Evolutionary conservation across 1,140 invertebrate species (phyloP).

Genomic region (Neoseiulus cucumeris): DNA sequence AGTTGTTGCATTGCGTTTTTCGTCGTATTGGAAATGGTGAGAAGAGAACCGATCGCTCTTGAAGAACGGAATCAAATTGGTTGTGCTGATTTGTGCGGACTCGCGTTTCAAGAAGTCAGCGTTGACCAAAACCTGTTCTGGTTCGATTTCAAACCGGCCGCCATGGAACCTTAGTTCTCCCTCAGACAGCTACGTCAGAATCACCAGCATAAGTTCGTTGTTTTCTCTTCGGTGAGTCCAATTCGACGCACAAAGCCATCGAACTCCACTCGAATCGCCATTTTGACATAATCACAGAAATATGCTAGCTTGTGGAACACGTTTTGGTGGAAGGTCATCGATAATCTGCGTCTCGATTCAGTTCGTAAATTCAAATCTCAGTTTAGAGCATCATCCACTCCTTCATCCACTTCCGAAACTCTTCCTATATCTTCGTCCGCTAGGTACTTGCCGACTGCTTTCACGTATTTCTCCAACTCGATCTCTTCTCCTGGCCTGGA

Average conservation of each 20-base stretch:
- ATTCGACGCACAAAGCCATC: slow-evolving; percentile 91
- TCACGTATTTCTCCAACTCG: slow-evolving; percentile 65
- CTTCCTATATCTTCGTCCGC: slow-evolving; percentile 91
- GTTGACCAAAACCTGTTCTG: slow-evolving; percentile 31
- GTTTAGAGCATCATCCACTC: too few relatives aligned
- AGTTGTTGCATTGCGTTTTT: background rate
- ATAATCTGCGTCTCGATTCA: slow-evolving; percentile 40
- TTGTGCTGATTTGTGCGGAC: slow-evolving; percentile 77
- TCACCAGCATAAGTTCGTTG: slow-evolving; percentile 84
- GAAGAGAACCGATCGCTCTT: slow-evolving; percentile 68
- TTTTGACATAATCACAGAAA: slow-evolving; percentile 89
- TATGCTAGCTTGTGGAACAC: slow-evolving; percentile 58
- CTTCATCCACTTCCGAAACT: slow-evolving; percentile 62
- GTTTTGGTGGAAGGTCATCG: too few relatives aligned
- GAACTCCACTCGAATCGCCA: slow-evolving; percentile 87
- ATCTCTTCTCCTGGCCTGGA: slow-evolving; percentile 98
- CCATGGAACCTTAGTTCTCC: slow-evolving; percentile 73
- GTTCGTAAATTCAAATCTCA: slow-evolving; percentile 97
- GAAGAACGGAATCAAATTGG: slow-evolving; percentile 73
- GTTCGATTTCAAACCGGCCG: slow-evolving; percentile 48
- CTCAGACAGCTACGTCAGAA: slow-evolving; percentile 73
- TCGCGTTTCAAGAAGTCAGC: slow-evolving; percentile 51
- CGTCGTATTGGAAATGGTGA: slow-evolving; percentile 69
- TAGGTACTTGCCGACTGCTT: slow-evolving; percentile 56
- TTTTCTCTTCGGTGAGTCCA: slow-evolving; percentile 83